These are phyloP conservation scores for Dermatophagoides farinae DNA, from an alignment of 1,140 invertebrate genomes.

Conservation along the genomic window DNA sequence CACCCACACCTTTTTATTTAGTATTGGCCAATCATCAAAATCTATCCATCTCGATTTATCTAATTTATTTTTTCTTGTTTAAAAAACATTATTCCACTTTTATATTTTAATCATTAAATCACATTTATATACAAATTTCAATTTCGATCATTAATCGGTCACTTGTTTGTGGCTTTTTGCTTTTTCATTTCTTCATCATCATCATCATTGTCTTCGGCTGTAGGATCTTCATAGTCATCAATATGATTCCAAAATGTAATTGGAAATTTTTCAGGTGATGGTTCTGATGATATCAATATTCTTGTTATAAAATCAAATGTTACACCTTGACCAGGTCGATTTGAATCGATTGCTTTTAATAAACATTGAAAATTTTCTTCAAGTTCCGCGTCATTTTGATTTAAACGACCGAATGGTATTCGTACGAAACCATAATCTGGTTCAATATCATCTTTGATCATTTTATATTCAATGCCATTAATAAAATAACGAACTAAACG, in stretches of 20 bases:
- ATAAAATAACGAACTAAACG: constrained; percentile 38
- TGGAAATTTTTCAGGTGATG: constrained; percentile 11
- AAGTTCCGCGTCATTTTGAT: constrained; percentile 44
- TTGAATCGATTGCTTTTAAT: constrained; percentile 12
- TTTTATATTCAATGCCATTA: constrained; percentile 42
- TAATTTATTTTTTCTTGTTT: too few relatives aligned
- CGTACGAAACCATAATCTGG: constrained; percentile 43
- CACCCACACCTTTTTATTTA: too few relatives aligned
- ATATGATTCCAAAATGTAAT: constrained; percentile 13
- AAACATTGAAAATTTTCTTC: constrained; percentile 40
- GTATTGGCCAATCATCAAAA: too few relatives aligned
- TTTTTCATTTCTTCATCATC: not conserved
- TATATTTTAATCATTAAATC: too few relatives aligned
- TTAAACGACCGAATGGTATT: constrained; percentile 43
- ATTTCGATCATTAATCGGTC: too few relatives aligned
- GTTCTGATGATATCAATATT: constrained; percentile 4
- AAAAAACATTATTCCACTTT: too few relatives aligned
- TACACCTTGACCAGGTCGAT: not conserved
- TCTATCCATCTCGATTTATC: too few relatives aligned
- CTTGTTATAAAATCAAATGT: constrained; percentile 8
- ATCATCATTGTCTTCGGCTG: constrained; percentile 10
- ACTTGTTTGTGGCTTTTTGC: not conserved
- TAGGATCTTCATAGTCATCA: constrained; percentile 13
- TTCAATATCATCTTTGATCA: constrained; percentile 38
- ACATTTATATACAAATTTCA: too few relatives aligned